A percentile compares a stretch with the other conserved stretches of the same genome.
phyloP scores from a whole-genome alignment of 2,113 vertebrate genomes.

The Ageneiosus marmoratus region DNA sequence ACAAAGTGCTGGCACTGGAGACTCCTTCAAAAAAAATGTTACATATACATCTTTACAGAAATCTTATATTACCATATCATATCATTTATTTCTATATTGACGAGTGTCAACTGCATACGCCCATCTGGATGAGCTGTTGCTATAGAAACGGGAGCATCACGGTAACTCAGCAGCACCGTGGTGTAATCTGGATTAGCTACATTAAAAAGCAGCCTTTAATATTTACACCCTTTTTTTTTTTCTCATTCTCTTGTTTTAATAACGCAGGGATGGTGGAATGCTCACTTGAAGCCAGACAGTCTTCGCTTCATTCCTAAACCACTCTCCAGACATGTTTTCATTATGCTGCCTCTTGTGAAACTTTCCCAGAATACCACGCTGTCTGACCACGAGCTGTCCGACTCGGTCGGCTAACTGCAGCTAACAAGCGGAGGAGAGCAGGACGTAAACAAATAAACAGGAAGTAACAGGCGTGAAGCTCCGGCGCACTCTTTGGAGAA shows the following conservation, averaged over 20 bases:
- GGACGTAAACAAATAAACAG: slow-evolving; percentile 7
- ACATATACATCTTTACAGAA: not conserved
- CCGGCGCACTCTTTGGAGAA: not conserved
- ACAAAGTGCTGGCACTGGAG: no score
- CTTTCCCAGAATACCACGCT: slow-evolving; percentile 29
- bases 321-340: not conserved
- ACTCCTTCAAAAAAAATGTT: no score
- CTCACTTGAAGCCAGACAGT: not conserved
- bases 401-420: slow-evolving; percentile 1
- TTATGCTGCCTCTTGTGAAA: not conserved
- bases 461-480: not conserved
- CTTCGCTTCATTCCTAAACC: not conserved
- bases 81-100: no score
- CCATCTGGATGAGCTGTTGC: no score
- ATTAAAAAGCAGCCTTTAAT: not conserved
- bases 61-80: no score
- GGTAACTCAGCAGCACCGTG: no score
- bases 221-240: not conserved
- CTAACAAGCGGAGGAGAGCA: slow-evolving; percentile 25
- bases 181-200: no score
- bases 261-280: not conserved
- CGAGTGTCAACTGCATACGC: no score
- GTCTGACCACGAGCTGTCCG: slow-evolving; percentile 17
- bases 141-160: no score
- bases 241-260: not conserved